Base-by-base conservation (phyloP, 2,797 vertebrate genomes). In the Coreius guichenoti region DNA sequence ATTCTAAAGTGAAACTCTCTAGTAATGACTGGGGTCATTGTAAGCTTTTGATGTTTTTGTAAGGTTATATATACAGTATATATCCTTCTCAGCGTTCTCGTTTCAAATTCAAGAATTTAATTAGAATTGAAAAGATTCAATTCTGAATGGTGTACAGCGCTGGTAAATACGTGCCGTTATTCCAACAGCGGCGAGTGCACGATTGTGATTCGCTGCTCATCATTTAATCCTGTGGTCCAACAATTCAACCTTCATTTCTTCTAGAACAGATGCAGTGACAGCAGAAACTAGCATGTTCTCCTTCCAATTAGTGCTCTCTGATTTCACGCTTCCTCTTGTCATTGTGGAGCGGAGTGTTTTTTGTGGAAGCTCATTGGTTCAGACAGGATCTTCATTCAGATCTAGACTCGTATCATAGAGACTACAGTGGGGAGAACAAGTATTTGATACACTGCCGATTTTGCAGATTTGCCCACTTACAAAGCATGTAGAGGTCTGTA, bases 301-400 rank as follows among this genome's bases (percentile, higher is more conserved):
- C 39, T 23, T 72, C 69, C 23, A 72, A 70, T 70, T 70, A 70
- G 21, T n/a, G 23, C 39, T 14, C 26, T 70, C 36, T 8, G 69
- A 45, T 26, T 29, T 74, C n/a, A 17, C 3, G 6, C 61, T 65
- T 65, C 26, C 58, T 29, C 58, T 63, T 63, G 72, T 74, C 45
- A 49, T 49, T 2, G 8, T 11, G n/a, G 39, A 63, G 26, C 16
- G 7, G 14, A 14, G 36, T n/a, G 8, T 51, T 51, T 16, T 49
- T 8, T 74, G 45, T 51, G 26, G 26, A 74, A 31, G 72, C 45
- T 19, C 26, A 74, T 74, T 74, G 16, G 45, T 19, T 49, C 23
- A 74, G 45, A 74, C 70, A 49, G n/a, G 45, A 74, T 74, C 70
- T 68, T 36, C 67, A 36, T 21, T 68, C 67, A 31, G 45, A 4